phyloP scores from a whole-genome alignment of 2,797 vertebrate species.

The Lagodon rhomboides region DNA sequence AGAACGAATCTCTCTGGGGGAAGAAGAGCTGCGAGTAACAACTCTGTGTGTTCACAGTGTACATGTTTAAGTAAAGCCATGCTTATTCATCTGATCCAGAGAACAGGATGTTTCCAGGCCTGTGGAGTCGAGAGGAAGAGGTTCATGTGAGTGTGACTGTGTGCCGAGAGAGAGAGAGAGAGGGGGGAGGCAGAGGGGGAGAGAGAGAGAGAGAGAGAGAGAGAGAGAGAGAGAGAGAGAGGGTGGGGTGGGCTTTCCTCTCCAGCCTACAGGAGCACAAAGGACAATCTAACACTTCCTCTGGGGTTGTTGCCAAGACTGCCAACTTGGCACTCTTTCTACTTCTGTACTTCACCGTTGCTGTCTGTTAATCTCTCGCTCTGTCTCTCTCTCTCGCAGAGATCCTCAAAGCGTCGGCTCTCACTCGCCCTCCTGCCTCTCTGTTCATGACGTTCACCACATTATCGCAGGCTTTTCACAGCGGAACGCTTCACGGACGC shows the following conservation, averaged over 20 bases:
- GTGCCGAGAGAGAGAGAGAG: conserved; percentile 22
- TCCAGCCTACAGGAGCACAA: conserved; percentile 86
- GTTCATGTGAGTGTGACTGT: conserved; percentile 71
- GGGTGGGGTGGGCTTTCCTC: conserved; percentile 81
- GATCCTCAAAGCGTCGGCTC: conserved; percentile 22
- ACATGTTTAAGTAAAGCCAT: conserved; percentile 67
- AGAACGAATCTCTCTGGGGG: conserved; percentile 34
- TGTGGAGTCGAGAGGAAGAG: conserved; percentile 79
- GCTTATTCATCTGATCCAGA: conserved; percentile 80
- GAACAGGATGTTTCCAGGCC: conserved; percentile 86
- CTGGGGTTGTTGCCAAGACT: conserved; percentile 85
- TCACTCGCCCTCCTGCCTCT: conserved; percentile 18
- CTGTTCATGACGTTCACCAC: not conserved
- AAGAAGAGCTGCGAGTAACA: conserved; percentile 17
- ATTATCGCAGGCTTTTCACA: not conserved
- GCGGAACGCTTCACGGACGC: conserved; percentile 4
- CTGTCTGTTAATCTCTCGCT: conserved; percentile 63
- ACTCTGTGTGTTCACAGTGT: conserved; percentile 38
- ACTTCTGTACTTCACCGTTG: conserved; percentile 72
- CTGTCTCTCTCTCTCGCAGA: conserved; percentile 23
- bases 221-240: conserved; percentile 21
- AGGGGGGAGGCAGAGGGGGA: conserved; percentile 39
- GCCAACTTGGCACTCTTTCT: conserved; percentile 86
- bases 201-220: conserved; percentile 32
- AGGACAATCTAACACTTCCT: conserved; percentile 89